Evolutionary conservation across 30 jellyfish, hydroid and myxozoan genomes (phyloP).

Genomic region (Mastigias papua): DNA sequence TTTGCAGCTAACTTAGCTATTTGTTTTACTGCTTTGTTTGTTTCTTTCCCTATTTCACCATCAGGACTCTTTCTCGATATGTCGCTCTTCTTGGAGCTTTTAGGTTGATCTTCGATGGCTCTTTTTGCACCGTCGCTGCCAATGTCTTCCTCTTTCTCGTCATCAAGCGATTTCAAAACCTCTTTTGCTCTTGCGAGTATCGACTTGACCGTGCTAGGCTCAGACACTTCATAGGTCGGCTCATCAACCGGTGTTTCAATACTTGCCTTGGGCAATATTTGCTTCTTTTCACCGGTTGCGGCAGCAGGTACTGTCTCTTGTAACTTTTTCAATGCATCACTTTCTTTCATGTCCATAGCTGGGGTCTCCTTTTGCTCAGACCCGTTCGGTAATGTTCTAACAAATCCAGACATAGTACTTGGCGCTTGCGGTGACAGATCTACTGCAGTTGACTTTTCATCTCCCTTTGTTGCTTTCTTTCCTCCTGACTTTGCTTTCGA

Average conservation of each 20-base stretch:
- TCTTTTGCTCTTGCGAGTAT: constrained; percentile 97
- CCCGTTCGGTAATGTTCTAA: constrained; percentile 32
- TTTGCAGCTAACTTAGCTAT: constrained; percentile 95
- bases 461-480: constrained; percentile 60
- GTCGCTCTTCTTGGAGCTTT: constrained; percentile 82
- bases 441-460: constrained; percentile 26
- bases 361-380: constrained; percentile 78
- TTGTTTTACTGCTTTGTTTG: constrained; percentile 82
- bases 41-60: constrained; percentile 27
- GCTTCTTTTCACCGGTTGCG: constrained; percentile 75
- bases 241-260: constrained; percentile 74
- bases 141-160: constrained; percentile 58
- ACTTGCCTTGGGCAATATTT: constrained; percentile 87
- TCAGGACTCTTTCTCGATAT: constrained; percentile 63
- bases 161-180: constrained; percentile 93
- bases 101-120: constrained; percentile 3
- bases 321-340: constrained; percentile 67
- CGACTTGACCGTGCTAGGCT: constrained; percentile 93
- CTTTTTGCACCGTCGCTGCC: constrained; percentile 9
- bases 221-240: constrained; percentile 83
- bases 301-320: constrained; percentile 88
- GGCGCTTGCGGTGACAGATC: constrained; percentile 34
- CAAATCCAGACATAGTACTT: constrained; percentile 25
- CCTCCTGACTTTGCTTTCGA: constrained; percentile 31
- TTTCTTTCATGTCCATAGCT: constrained; percentile 80